These are phyloP conservation scores for Rhaphigaster nebulosa DNA, from an alignment of 2,888 invertebrate species.

Conservation along the genomic window DNA sequence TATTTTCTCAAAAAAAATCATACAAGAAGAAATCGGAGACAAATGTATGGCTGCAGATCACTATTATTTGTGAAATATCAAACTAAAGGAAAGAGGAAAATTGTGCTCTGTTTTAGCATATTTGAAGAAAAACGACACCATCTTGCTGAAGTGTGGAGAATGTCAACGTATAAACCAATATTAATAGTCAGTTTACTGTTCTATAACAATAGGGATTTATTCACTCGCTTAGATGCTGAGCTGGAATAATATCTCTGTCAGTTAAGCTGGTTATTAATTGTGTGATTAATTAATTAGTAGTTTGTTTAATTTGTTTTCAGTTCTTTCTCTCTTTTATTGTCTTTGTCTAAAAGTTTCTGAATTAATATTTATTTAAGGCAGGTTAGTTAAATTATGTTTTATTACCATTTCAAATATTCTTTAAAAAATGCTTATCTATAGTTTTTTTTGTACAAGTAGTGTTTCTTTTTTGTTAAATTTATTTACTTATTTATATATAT, in stretches of 20 bases:
- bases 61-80: neutral
- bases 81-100: neutral
- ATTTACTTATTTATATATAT: neutral
- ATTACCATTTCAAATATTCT: conserved; percentile 14
- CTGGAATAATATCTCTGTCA: neutral
- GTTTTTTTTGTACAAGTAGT: neutral
- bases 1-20: neutral
- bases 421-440: neutral
- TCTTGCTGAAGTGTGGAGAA: neutral
- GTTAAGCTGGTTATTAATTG: conserved; percentile 33
- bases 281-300: neutral
- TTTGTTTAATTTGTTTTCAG: neutral
- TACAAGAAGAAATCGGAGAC: neutral
- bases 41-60: neutral
- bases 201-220: neutral
- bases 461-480: neutral
- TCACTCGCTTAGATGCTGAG: neutral
- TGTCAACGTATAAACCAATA: neutral
- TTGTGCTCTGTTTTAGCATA: neutral
- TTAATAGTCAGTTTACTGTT: conserved; percentile 20
- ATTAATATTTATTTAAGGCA: neutral
- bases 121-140: neutral
- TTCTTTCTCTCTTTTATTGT: conserved; percentile 10
- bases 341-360: conserved; percentile 11
- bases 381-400: neutral